A percentile compares a stretch with the other conserved stretches of the same genome.
Evolutionary conservation across 2,888 invertebrate genomes (phyloP).

Genomic region (Aphrophora alni): DNA sequence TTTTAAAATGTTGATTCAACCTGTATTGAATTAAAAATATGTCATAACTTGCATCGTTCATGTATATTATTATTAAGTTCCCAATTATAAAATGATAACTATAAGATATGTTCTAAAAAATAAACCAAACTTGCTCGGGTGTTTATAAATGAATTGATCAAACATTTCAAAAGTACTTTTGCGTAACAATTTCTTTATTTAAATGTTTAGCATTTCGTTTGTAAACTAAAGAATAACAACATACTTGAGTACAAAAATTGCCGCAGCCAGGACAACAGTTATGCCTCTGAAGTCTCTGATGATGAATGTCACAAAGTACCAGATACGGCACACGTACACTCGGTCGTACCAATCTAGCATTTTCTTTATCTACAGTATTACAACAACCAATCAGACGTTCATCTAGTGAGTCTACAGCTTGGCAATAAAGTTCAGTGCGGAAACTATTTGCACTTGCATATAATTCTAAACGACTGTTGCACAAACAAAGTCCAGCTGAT

Average conservation of each 20-base stretch:
- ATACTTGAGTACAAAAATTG: conserved; percentile 85
- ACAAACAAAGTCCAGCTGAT: conserved; percentile 60
- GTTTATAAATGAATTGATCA: too few species aligned
- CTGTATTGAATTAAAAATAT: too few species aligned
- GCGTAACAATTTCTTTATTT: too few species aligned
- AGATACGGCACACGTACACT: conserved; percentile 70
- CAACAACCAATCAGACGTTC: conserved; percentile 81
- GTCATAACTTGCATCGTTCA: too few species aligned
- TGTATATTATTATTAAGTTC: too few species aligned
- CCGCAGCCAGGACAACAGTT: conserved; percentile 93
- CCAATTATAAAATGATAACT: too few species aligned
- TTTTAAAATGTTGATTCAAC: too few species aligned
- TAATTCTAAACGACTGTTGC: conserved; percentile 61
- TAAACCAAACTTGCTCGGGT: too few species aligned
- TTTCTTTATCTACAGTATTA: conserved; percentile 66
- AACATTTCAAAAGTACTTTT: too few species aligned
- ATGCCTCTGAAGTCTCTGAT: conserved; percentile 75
- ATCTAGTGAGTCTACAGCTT: conserved; percentile 77
- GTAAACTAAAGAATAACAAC: conserved; percentile 12
- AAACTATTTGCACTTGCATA: conserved; percentile 60
- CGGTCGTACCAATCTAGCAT: conserved; percentile 70
- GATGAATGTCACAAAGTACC: conserved; percentile 80
- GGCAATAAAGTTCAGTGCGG: conserved; percentile 60
- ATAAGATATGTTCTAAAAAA: too few species aligned
- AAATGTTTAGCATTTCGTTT: too few species aligned